Evolutionary conservation across 2,797 vertebrate genomes (phyloP), one percentile per base, ranked within the genome.

Genomic region (Spondyliosoma cantharus): DNA sequence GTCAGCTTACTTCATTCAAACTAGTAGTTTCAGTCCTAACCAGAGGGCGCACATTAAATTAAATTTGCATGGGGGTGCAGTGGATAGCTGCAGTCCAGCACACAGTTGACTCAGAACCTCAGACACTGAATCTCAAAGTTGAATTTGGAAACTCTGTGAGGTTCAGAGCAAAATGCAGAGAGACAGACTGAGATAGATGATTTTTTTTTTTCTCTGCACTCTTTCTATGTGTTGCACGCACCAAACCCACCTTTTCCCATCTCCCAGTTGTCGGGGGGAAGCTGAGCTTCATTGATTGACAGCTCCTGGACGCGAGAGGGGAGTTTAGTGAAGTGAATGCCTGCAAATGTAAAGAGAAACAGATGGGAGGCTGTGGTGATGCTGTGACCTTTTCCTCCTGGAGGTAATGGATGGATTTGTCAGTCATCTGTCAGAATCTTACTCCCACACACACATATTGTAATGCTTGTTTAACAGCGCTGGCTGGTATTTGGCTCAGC

Each of bases 401-500:
- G 9, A n/a, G 57, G 20, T 80, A 22, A 73, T 69, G 27, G 48
- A 76, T 53, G 48, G 4, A 48, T 57, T 50, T 50, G 62, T 75
- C 43, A n/a, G 54, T 45, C 2, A 2, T 63, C 63, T 71, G 32
- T 81, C 62, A 66, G 16, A 71, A 29, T 71, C n/a, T 24, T 43
- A n/a, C 42, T 42, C 25, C 19, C 46, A 56, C 60, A 78, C 22
- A 72, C 56, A 71, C 42, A 75, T 22, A 52, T 22, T 8, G 24
- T 27, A 29, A 29, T 25, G 52, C 54, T 62, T 73, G 68, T 76
- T 78, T 78, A 74, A 65, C 45, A 62, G 60, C 60, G 53, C 32
- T 2, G 0, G 25, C 0, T 3, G 20, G 45, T 65, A 19, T 78
- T 80, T 43, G 14, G 43, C 66, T 71, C 27, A 17, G 29, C 24